A percentile compares a stretch with the other conserved stretches of the same genome.
Evolutionary conservation across 2,888 invertebrate species (phyloP).

Genomic region (Micropterix aruncella): DNA sequence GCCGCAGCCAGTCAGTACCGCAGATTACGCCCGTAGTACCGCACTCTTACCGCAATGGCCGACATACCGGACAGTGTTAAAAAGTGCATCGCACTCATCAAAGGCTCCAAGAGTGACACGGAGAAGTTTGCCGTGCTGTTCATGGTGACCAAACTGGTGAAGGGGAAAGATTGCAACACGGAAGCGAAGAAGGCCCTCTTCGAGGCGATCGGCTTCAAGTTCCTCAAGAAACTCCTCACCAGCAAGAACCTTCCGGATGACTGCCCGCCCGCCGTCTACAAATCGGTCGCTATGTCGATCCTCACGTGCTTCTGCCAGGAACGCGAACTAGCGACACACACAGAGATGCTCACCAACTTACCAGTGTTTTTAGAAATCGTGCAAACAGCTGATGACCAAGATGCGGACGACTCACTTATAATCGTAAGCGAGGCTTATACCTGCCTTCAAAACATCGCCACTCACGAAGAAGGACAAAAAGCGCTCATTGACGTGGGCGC

Average conservation of each 20-base stretch:
- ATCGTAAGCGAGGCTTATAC: conserved; percentile 78
- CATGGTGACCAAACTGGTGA: conserved; percentile 82
- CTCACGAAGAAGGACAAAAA: conserved; percentile 63
- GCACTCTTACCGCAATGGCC: conserved; percentile 22
- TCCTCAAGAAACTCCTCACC: conserved; percentile 65
- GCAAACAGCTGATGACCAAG: conserved; percentile 69
- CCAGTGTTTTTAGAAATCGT: conserved; percentile 76
- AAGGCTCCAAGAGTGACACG: conserved; percentile 69
- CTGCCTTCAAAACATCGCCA: conserved; percentile 70
- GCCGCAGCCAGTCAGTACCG: conserved; percentile 31
- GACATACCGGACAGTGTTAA: conserved; percentile 67
- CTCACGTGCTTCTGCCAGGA: conserved; percentile 77
- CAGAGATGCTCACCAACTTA: conserved; percentile 71
- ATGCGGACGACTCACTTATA: conserved; percentile 75
- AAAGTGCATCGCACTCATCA: conserved; percentile 70
- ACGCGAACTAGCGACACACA: conserved; percentile 64
- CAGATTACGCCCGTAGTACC: conserved; percentile 23
- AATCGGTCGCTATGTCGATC: conserved; percentile 79
- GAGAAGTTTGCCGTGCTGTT: conserved; percentile 86
- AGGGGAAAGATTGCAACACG: conserved; percentile 65
- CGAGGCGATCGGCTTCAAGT: conserved; percentile 81
- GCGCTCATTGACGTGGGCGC: conserved; percentile 66
- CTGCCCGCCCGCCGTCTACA: conserved; percentile 81
- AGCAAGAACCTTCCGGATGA: conserved; percentile 69
- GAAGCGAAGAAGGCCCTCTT: conserved; percentile 70